Evolutionary conservation across 2,113 vertebrate species (phyloP).

Genomic region (Desmodus rotundus): DNA sequence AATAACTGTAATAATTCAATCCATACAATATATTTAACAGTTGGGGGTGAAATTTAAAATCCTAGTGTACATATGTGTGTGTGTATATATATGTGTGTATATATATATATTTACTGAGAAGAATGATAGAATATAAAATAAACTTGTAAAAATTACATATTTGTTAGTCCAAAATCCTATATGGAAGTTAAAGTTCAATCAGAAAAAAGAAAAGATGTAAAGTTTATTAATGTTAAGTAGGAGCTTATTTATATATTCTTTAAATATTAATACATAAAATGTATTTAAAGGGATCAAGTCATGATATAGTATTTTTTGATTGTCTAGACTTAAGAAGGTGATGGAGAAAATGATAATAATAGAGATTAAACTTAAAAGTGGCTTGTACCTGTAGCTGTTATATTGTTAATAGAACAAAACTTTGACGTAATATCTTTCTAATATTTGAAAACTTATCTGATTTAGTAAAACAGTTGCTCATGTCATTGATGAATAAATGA

Average conservation of each 20-base stretch:
- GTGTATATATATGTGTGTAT: not conserved
- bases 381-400: not conserved
- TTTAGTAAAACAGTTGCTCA: not conserved
- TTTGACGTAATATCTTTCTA: conserved; percentile 2
- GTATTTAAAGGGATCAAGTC: not conserved
- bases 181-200: not conserved
- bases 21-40: not conserved
- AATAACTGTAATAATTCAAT: too few relatives aligned
- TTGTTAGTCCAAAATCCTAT: not conserved
- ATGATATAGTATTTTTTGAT: not conserved
- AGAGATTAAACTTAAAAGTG: not conserved
- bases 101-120: not conserved
- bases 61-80: not conserved
- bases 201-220: not conserved
- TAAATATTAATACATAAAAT: too few relatives aligned
- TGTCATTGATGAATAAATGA: not conserved
- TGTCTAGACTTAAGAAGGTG: not conserved
- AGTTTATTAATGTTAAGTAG: not conserved
- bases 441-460: conserved; percentile 38
- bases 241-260: not conserved
- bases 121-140: not conserved
- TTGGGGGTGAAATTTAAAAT: not conserved
- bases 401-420: not conserved
- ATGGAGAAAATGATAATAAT: not conserved
- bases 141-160: not conserved